Evolutionary conservation across 2,113 vertebrate genomes (phyloP).

Genomic region (Ia io): DNA sequence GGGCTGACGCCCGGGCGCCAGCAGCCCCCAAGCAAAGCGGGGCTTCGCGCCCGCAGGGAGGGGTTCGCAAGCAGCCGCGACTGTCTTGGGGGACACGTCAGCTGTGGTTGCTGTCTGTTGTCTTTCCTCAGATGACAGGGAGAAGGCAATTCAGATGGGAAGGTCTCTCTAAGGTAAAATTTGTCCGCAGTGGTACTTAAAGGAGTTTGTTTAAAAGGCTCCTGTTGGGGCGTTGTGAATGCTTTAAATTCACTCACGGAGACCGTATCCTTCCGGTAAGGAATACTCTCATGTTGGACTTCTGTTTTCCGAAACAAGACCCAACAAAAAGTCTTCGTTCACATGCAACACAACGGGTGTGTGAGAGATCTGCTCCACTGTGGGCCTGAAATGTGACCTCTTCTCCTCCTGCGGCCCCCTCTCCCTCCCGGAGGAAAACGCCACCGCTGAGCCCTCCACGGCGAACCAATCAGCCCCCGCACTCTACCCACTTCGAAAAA

Average conservation of each 20-base stretch:
- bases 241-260: not conserved
- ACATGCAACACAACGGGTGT: not conserved
- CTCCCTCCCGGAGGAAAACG: not conserved
- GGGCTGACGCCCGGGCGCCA: not conserved
- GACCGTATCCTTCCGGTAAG: not conserved
- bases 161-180: not conserved
- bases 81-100: not conserved
- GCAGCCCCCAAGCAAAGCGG: not conserved
- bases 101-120: not conserved
- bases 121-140: not conserved
- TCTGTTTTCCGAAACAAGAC: conserved; percentile 31
- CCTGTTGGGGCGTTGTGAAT: not conserved
- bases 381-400: not conserved
- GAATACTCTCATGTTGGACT: not conserved
- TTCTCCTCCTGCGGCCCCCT: not conserved
- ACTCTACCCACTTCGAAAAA: not conserved
- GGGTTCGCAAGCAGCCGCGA: not conserved
- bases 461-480: not conserved
- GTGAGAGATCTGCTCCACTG: not conserved
- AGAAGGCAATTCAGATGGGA: not conserved
- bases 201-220: not conserved
- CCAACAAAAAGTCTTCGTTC: not conserved
- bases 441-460: not conserved
- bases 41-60: not conserved
- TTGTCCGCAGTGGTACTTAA: not conserved